Conservation (phyloP, 2,888 invertebrate species). For the Pyralis farinalis region DNA sequence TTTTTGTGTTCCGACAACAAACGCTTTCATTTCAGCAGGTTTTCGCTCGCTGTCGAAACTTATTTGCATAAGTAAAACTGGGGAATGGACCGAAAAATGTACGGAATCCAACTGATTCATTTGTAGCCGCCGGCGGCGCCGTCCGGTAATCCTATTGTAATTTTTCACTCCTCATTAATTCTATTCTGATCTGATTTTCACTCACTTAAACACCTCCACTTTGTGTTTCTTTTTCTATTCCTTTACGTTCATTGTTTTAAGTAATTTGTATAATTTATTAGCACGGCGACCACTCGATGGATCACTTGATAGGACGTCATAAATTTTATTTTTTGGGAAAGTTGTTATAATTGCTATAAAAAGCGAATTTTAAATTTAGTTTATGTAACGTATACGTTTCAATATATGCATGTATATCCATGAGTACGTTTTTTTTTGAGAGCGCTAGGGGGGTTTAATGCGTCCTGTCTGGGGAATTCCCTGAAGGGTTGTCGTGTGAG, state of each 20-base stretch:
- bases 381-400: no score
- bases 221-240: not conserved
- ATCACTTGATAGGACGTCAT: no score
- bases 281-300: no score
- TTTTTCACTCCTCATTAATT: constrained; percentile 25
- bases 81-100: constrained; percentile 64
- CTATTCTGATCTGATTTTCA: constrained; percentile 16
- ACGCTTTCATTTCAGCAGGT: constrained; percentile 60
- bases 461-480: no score
- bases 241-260: not conserved
- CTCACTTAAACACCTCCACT: constrained; percentile 9
- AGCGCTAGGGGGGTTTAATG: no score
- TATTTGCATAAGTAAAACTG: constrained; percentile 72
- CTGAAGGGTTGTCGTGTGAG: no score
- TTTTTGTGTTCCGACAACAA: constrained; percentile 41
- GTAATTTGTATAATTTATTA: no score
- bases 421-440: no score
- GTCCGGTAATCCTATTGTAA: constrained; percentile 26
- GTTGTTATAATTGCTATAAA: no score
- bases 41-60: constrained; percentile 62
- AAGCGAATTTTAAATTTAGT: no score
- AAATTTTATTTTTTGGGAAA: no score
- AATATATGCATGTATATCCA: no score
- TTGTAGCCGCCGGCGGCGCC: constrained; percentile 20
- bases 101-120: constrained; percentile 32